These are phyloP conservation scores for Phrynocephalus guinanensis DNA, from an alignment of 2,797 vertebrate genomes.

Conservation along the genomic window DNA sequence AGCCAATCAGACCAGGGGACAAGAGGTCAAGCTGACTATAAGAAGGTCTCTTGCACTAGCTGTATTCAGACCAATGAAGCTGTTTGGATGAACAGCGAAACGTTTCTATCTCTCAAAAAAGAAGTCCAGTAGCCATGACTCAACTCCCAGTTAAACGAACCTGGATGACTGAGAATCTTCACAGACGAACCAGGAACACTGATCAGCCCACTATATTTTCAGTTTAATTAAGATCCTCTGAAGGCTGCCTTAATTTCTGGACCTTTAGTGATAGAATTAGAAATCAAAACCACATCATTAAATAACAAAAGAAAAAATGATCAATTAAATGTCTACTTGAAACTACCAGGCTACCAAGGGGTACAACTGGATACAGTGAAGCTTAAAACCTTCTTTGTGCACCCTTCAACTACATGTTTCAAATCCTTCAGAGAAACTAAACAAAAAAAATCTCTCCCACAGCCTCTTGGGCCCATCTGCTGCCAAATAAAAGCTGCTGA, in stretches of 20 bases:
- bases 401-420: slow-evolving; percentile 53
- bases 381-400: slow-evolving; percentile 33
- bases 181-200: neutral
- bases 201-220: neutral
- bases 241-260: neutral
- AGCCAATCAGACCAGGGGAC: too few relatives aligned
- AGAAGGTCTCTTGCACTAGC: too few relatives aligned
- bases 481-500: slow-evolving; percentile 63
- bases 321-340: slow-evolving; percentile 40
- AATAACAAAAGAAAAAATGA: slow-evolving; percentile 33
- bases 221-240: neutral
- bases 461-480: slow-evolving; percentile 48
- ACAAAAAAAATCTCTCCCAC: slow-evolving; percentile 61
- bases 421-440: slow-evolving; percentile 44
- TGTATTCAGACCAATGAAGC: too few relatives aligned
- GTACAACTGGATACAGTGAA: slow-evolving; percentile 35
- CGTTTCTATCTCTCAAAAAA: too few relatives aligned
- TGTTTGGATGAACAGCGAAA: too few relatives aligned
- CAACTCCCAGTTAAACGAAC: too few relatives aligned
- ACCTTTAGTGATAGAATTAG: neutral
- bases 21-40: too few relatives aligned
- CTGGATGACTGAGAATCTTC: too few relatives aligned
- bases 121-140: too few relatives aligned
- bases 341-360: neutral
- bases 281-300: neutral